These are phyloP conservation scores for Potamarius usumacintae DNA, from an alignment of 2,113 vertebrate species.

Conservation along the genomic window DNA sequence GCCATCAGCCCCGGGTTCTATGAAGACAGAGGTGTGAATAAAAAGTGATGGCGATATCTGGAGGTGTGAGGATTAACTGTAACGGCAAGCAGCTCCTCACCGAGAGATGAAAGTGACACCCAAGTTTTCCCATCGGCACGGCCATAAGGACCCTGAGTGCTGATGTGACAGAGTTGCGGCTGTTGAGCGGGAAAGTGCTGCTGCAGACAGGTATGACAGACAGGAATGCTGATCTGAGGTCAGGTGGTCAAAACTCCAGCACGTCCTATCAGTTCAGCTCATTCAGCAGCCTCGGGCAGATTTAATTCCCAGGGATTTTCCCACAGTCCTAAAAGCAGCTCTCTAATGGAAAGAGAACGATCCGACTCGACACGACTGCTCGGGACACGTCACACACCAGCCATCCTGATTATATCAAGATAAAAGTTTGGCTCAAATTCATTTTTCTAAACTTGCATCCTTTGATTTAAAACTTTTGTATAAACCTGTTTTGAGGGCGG, in stretches of 20 bases:
- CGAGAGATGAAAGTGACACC: conserved; percentile 11
- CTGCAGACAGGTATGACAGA: conserved; percentile 65
- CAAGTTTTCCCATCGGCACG: conserved; percentile 47
- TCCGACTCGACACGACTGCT: background rate
- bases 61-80: conserved; percentile 63
- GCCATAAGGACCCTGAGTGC: background rate
- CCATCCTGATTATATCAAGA: background rate
- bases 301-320: conserved; percentile 55
- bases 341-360: background rate
- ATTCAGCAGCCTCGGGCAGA: conserved; percentile 45
- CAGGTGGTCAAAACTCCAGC: conserved; percentile 62
- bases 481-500: background rate
- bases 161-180: background rate
- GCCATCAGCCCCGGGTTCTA: conserved; percentile 18
- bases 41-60: conserved; percentile 19
- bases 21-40: conserved; percentile 34
- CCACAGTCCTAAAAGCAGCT: conserved; percentile 48
- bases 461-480: background rate
- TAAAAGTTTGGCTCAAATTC: background rate
- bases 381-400: background rate
- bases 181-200: conserved; percentile 63
- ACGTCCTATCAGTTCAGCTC: conserved; percentile 66
- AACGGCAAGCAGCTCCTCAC: conserved; percentile 46
- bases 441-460: background rate
- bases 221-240: conserved; percentile 63